Evolutionary conservation across 2,797 vertebrate genomes (phyloP), one percentile per base, ranked within the genome.

Genomic region (Notolepis coatsorum): DNA sequence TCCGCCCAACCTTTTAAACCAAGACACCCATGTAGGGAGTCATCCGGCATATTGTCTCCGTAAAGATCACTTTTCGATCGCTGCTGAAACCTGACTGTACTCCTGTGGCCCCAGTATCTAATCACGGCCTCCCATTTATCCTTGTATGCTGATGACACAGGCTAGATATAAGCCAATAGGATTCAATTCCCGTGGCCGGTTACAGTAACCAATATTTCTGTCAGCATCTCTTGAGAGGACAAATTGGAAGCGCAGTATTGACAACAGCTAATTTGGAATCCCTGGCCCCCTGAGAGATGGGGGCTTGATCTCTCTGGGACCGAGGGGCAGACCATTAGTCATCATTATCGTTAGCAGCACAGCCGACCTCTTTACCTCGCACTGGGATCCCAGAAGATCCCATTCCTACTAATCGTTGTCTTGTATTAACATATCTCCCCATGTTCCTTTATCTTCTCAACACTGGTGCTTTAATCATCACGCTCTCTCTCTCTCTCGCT

Each of bases 151-250:
- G 89, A 90, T 84, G 83, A 89, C 71, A 71, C 73, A 71, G 15
- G 37, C 48, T 67, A 18, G 10, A 72, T 80, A 83, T 63, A 71
- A 82, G 73, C 88, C 80, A 85, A 83, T 84, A 71, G 82, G 87
- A 89, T 91, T 89, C 81, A 82, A 78, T 91, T 86, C 84, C 89
- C 66, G 65, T 73, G 54, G 59, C 83, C 80, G 61, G 74, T 94
- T 94, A 93, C 91, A 81, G 92, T 93, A 93, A 94, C 81, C 93
- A 84, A 90, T 93, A 92, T 91, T 88, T 77, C 85, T 90, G 83
- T 79, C 87, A 89, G 87, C 85, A 88, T 76, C 89, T 90, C 84
- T 86, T 73, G 84, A 75, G 89, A 87, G 89, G 86, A 90, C 88
- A 87, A 84, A 88, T 90, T 85, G 88, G 89, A 86, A 87, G 88